Evolutionary conservation across 2,797 vertebrate species (phyloP).

Genomic region (Chelon auratus): DNA sequence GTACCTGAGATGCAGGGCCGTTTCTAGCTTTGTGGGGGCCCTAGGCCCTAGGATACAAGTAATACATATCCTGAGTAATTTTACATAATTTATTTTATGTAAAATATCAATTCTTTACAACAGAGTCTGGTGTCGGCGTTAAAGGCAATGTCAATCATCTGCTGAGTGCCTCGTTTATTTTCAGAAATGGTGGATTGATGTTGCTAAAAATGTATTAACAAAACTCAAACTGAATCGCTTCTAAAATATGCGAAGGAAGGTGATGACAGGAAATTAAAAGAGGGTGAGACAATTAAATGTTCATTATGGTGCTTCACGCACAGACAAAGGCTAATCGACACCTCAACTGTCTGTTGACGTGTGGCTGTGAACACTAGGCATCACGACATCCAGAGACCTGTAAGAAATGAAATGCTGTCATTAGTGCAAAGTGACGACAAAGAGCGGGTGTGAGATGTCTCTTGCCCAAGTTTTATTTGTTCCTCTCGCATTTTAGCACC

Average conservation of each 20-base stretch:
- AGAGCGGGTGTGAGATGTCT: constrained; percentile 11
- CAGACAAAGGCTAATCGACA: constrained; percentile 44
- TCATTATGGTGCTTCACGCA: constrained; percentile 64
- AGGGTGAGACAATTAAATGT: constrained; percentile 22
- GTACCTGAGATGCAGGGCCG: no score
- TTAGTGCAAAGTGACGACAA: constrained; percentile 20
- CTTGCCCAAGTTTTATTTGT: constrained; percentile 19
- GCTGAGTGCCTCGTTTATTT: neutral
- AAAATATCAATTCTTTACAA: no score
- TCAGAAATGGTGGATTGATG: neutral
- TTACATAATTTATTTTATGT: no score
- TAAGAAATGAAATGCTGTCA: constrained; percentile 37
- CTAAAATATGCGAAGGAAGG: neutral
- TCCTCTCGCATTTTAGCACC: constrained; percentile 6
- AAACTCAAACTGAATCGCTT: neutral
- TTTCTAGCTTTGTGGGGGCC: no score
- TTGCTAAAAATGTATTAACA: neutral
- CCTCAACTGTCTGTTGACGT: constrained; percentile 57
- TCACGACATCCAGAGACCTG: constrained; percentile 36
- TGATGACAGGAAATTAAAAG: constrained; percentile 30
- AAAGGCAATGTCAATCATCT: neutral
- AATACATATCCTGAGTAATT: no score
- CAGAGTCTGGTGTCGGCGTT: neutral
- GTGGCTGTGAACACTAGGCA: constrained; percentile 39
- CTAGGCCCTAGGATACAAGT: no score